phyloP scores from a whole-genome alignment of 2,888 invertebrate genomes.

The Cotesia congregata region DNA sequence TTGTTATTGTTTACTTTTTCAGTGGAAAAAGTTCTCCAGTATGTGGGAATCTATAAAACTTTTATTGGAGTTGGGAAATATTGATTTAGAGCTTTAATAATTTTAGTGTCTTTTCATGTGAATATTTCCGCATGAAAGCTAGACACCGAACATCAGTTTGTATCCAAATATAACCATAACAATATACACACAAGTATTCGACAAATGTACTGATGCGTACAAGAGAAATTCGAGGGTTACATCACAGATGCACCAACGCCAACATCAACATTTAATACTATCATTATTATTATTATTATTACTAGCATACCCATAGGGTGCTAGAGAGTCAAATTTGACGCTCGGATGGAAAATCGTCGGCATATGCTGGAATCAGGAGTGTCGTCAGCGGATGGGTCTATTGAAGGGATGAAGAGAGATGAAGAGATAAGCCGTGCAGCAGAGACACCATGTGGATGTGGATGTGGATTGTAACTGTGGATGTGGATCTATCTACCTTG shows the following conservation, averaged over 20 bases:
- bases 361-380: constrained; percentile 56
- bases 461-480: too few species aligned
- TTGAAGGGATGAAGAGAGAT: constrained; percentile 35
- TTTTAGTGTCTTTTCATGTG: background rate
- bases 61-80: background rate
- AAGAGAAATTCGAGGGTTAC: background rate
- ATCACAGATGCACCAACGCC: background rate
- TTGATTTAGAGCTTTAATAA: background rate
- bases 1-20: background rate
- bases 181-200: background rate
- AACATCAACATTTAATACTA: too few species aligned
- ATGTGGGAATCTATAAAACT: background rate
- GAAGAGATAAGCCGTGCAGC: constrained; percentile 28
- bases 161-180: background rate
- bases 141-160: background rate
- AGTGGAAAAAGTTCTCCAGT: background rate
- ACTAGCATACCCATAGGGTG: constrained; percentile 12
- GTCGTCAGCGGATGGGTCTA: constrained; percentile 59
- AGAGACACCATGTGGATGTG: constrained; percentile 37
- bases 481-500: constrained; percentile 40
- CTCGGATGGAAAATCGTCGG: constrained; percentile 58
- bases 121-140: constrained; percentile 1
- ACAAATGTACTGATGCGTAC: background rate
- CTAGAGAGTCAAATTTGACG: constrained; percentile 54
- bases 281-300: too few species aligned